These are phyloP conservation scores for Phalloptychus januarius DNA, from an alignment of 2,797 vertebrate species.

Conservation along the genomic window DNA sequence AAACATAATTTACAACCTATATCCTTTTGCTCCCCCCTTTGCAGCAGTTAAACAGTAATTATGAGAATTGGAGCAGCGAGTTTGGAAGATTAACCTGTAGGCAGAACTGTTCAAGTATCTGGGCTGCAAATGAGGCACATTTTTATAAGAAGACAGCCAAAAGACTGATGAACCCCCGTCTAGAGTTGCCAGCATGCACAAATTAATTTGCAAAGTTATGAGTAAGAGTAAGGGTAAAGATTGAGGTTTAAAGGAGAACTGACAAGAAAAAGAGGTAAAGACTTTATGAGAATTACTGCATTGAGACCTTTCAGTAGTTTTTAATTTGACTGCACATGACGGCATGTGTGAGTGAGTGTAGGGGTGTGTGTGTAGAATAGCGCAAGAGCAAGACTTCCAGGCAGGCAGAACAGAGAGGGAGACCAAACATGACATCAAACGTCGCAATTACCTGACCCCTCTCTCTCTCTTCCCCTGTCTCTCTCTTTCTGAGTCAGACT, in stretches of 20 bases:
- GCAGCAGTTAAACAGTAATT: slow-evolving; percentile 88
- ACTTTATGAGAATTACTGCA: slow-evolving; percentile 89
- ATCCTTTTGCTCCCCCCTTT: slow-evolving; percentile 66
- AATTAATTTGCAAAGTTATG: slow-evolving; percentile 31
- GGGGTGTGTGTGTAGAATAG: slow-evolving; percentile 20
- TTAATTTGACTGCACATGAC: slow-evolving; percentile 62
- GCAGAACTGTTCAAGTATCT: slow-evolving; percentile 71
- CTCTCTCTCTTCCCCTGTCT: slow-evolving; percentile 47
- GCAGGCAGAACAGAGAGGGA: slow-evolving; percentile 69
- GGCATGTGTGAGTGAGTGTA: slow-evolving; percentile 17
- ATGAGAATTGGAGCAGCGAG: slow-evolving; percentile 84
- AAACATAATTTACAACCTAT: slow-evolving; percentile 98
- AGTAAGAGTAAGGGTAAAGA: slow-evolving; percentile 83
- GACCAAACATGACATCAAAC: slow-evolving; percentile 82
- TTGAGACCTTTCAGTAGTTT: slow-evolving; percentile 83
- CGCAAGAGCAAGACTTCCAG: slow-evolving; percentile 70
- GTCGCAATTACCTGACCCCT: slow-evolving; percentile 77
- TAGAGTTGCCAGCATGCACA: not conserved
- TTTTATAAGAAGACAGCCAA: slow-evolving; percentile 68
- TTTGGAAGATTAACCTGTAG: slow-evolving; percentile 84
- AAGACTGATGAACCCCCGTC: slow-evolving; percentile 21
- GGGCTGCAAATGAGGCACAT: slow-evolving; percentile 74
- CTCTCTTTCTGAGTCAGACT: slow-evolving; percentile 58
- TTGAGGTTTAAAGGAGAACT: slow-evolving; percentile 89
- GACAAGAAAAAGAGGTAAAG: slow-evolving; percentile 87